Evolutionary conservation across 2,888 invertebrate species (phyloP).

Genomic region (Pristionchus mayeri): DNA sequence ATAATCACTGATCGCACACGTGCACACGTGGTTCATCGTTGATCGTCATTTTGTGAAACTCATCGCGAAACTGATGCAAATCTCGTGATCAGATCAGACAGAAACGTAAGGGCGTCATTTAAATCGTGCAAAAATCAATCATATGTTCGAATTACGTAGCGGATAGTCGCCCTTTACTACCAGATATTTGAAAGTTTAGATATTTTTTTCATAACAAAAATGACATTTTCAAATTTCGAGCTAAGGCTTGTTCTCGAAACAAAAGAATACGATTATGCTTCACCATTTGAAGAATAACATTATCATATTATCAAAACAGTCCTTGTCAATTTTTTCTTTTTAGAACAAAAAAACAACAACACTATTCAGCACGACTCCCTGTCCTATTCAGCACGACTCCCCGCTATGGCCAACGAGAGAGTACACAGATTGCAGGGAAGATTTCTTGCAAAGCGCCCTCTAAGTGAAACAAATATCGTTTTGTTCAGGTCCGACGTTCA

Average conservation of each 20-base stretch:
- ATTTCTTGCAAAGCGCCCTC: no score
- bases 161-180: no score
- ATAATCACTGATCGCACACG: no score
- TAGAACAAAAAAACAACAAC: no score
- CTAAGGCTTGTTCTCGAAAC: no score
- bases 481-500: constrained; percentile 48
- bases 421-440: not conserved
- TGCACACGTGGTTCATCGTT: not conserved
- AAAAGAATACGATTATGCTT: no score
- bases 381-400: not conserved
- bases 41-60: not conserved
- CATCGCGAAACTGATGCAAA: not conserved
- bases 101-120: not conserved
- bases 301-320: no score
- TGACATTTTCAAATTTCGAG: no score
- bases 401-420: not conserved
- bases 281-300: no score
- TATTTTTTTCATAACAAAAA: not conserved
- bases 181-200: not conserved
- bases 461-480: not conserved
- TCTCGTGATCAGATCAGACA: not conserved
- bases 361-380: not conserved
- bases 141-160: not conserved
- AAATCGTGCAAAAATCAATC: not conserved
- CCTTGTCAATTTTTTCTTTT: no score